A percentile compares a stretch with the other conserved stretches of the same genome.
These are phyloP conservation scores for Tautogolabrus adspersus DNA, from an alignment of 2,113 vertebrate species.

Conservation along the genomic window DNA sequence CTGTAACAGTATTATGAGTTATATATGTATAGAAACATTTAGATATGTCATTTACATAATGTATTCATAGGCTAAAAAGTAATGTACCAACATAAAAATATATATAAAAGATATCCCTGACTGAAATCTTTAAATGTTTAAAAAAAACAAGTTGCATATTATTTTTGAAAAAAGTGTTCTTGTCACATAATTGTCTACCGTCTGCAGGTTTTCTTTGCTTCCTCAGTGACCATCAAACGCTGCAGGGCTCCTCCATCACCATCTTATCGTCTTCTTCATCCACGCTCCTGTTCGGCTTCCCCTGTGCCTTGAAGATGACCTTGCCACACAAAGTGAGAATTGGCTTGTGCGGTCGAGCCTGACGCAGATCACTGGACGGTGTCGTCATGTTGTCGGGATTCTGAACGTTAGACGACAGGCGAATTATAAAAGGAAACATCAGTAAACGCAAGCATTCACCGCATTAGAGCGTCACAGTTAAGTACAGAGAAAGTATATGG, in stretches of 20 bases:
- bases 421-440: background rate
- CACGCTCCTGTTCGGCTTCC: background rate
- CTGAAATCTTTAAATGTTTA: conserved; percentile 1
- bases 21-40: background rate
- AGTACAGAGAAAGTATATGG: background rate
- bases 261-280: conserved; percentile 30
- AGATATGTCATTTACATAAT: background rate
- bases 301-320: conserved; percentile 54
- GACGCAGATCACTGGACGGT: conserved; percentile 77
- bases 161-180: background rate
- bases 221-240: conserved; percentile 48
- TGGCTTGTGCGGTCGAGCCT: conserved; percentile 75
- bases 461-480: too few relatives aligned
- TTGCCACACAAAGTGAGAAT: conserved; percentile 63
- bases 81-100: background rate
- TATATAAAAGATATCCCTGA: conserved; percentile 27
- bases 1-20: background rate
- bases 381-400: conserved; percentile 29
- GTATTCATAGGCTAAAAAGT: background rate
- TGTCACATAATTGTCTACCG: background rate
- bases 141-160: background rate
- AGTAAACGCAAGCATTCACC: too few relatives aligned
- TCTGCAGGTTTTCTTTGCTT: background rate
- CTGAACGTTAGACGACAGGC: conserved; percentile 45
- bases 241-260: conserved; percentile 34